phyloP scores from a whole-genome alignment of 2,888 invertebrate genomes.

The Athetis lepigone region DNA sequence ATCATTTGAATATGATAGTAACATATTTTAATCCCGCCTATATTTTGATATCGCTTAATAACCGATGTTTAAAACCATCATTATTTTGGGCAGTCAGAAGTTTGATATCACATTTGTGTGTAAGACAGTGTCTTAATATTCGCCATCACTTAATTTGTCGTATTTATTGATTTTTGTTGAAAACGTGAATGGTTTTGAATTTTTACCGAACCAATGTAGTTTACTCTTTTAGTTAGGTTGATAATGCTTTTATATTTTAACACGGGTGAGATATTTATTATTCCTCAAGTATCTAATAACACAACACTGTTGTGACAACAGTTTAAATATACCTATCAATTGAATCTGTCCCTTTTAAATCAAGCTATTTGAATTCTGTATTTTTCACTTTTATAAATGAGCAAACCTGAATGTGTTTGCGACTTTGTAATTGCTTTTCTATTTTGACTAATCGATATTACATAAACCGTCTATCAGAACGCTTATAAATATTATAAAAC shows the following conservation, averaged over 20 bases:
- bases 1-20: slow-evolving; percentile 34
- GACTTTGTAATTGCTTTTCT: background rate
- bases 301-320: slow-evolving; percentile 23
- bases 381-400: slow-evolving; percentile 4
- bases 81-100: slow-evolving; percentile 33
- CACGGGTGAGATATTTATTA: slow-evolving; percentile 26
- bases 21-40: slow-evolving; percentile 63
- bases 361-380: slow-evolving; percentile 6
- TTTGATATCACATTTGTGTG: slow-evolving; percentile 46
- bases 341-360: slow-evolving; percentile 18
- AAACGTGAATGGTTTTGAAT: slow-evolving; percentile 43
- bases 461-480: no score
- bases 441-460: no score
- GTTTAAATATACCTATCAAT: slow-evolving; percentile 11
- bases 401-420: background rate
- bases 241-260: slow-evolving; percentile 24
- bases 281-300: slow-evolving; percentile 12
- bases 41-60: slow-evolving; percentile 57
- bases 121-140: slow-evolving; percentile 32
- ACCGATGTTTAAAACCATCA: slow-evolving; percentile 40
- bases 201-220: slow-evolving; percentile 43
- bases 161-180: slow-evolving; percentile 55
- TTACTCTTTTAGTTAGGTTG: slow-evolving; percentile 41
- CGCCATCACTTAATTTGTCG: slow-evolving; percentile 40
- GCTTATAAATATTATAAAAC: no score